Conservation (phyloP, 2,113 vertebrate genomes). For the Phainopepla nitens region DNA sequence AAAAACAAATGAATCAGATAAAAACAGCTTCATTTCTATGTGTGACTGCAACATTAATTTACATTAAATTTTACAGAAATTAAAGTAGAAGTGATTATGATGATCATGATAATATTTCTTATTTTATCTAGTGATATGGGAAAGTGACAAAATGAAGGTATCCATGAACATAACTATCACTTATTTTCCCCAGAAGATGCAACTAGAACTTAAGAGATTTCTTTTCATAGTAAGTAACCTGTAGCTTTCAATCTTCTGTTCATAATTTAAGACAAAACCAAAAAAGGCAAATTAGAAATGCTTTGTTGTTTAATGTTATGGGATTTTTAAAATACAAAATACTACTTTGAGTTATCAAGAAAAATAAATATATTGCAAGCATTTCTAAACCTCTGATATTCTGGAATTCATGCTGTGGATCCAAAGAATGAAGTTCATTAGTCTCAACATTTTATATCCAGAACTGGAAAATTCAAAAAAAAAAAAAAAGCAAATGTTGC, state of each 20-base stretch:
- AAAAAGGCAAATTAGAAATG: background rate
- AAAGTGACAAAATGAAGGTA: slow-evolving; percentile 35
- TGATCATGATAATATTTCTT: slow-evolving; percentile 31
- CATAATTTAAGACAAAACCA: background rate
- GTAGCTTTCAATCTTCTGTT: background rate
- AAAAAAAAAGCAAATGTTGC: background rate
- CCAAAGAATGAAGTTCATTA: slow-evolving; percentile 15
- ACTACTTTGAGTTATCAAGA: background rate
- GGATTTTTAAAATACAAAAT: background rate
- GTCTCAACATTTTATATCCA: background rate
- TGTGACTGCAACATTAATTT: slow-evolving; percentile 50
- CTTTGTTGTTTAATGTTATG: background rate
- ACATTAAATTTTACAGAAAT: slow-evolving; percentile 60
- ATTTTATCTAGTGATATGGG: slow-evolving; percentile 11
- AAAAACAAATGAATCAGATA: background rate
- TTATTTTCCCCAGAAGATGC: slow-evolving; percentile 10
- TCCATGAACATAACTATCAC: slow-evolving; percentile 23
- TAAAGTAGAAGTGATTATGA: slow-evolving; percentile 1
- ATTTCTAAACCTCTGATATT: slow-evolving; percentile 4
- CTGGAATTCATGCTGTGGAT: slow-evolving; percentile 12
- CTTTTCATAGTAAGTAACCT: slow-evolving; percentile 10
- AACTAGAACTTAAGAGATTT: slow-evolving; percentile 1
- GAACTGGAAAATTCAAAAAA: slow-evolving; percentile 7
- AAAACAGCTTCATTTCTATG: slow-evolving; percentile 11
- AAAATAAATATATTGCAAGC: slow-evolving; percentile 24